phyloP scores from a whole-genome alignment of 2,113 vertebrate species.

The Triplophysa rosa region DNA sequence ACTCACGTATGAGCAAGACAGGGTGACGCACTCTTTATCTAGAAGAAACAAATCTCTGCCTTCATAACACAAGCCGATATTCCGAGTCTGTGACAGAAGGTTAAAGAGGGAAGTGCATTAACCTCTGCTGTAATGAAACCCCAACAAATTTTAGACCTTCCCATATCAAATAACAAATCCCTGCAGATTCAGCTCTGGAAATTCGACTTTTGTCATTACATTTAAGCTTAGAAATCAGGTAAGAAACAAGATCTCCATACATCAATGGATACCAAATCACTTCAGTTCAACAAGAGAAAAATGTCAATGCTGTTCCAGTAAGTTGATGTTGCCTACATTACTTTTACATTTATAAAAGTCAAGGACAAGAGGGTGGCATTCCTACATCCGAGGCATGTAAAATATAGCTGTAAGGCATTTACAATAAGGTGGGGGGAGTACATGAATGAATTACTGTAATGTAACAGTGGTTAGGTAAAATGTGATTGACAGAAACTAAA shows the following conservation, averaged over 20 bases:
- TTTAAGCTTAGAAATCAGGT: slow-evolving; percentile 3
- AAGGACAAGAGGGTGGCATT: too few relatives aligned
- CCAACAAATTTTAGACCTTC: neutral
- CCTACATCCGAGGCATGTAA: neutral
- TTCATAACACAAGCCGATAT: neutral
- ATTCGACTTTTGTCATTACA: neutral
- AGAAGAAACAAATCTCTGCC: neutral
- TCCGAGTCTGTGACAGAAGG: neutral
- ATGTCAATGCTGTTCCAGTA: too few relatives aligned
- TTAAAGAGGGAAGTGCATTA: slow-evolving; percentile 20
- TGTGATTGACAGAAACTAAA: neutral
- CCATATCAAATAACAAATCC: neutral
- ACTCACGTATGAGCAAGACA: neutral
- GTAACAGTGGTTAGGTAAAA: neutral
- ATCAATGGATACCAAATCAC: slow-evolving; percentile 1
- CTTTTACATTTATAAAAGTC: too few relatives aligned
- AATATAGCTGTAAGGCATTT: neutral
- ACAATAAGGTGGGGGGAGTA: neutral
- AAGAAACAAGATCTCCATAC: neutral
- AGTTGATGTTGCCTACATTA: too few relatives aligned
- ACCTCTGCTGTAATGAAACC: slow-evolving; percentile 3
- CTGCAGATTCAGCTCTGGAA: neutral
- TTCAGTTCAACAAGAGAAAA: neutral
- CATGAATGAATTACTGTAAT: neutral
- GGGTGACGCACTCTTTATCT: neutral